Evolutionary conservation across 2,113 vertebrate species (phyloP), one percentile per base, ranked within the genome.

Genomic region (Ramphastos sulfuratus): DNA sequence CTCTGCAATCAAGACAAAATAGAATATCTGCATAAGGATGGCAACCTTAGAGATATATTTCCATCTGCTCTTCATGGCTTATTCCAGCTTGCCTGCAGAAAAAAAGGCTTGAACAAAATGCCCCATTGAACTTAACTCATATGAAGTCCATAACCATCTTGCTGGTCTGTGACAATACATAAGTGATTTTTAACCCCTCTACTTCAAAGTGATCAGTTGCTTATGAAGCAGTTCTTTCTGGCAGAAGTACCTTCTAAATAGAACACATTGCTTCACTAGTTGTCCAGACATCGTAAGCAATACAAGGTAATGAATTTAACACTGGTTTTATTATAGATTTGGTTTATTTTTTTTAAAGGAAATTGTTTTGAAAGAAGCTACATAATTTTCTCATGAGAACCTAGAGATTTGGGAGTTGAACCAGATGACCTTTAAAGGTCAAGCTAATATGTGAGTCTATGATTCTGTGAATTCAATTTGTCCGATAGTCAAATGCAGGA

Each of bases 91-190:
- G 54, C 5, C 28, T 69, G 52, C 65, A 74, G n/a, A 89, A 89
- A 88, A 93, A 37, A 9, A 37, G 54, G 15, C 7, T 78, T 78
- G 35, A 76, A 48, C 86, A 95, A 96, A 96, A n/a, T 56, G 35
- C 20, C 61, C 23, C 60, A 54, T 55, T 75, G 33, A 94, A 93
- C 21, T 66, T 56, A 74, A 56, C 89, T 60, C 6, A 12, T 92
- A 63, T 67, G 75, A 90, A 52, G 10, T 33, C 25, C 25, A 37
- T 55, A 55, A 66, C 54, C 12, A 61, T 87, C 77, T 82, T 61
- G 35, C 37, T 42, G 66, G 6, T 35, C 28, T 77, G 33, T 42
- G 14, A 15, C 9, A 65, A 4, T 7, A 10, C 35, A 44, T 42
- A 52, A 23, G 23, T 24, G 13, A 25, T 16, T 27, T 81, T 93